Conservation (phyloP, 2,888 invertebrate species). For the Stratiomys singularior region DNA sequence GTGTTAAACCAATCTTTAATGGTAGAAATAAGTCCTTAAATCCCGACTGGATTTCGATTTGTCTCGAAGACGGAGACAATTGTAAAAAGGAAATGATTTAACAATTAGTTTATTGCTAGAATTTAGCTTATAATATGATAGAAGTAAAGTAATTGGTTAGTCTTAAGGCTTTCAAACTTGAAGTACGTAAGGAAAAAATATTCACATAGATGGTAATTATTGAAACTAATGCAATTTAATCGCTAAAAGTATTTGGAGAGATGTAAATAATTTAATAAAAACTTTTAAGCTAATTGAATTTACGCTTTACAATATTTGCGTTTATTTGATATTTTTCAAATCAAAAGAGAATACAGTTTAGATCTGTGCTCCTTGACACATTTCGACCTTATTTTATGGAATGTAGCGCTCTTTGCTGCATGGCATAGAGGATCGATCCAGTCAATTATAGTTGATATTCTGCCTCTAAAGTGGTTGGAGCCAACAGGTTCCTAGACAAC, state of each 20-base stretch:
- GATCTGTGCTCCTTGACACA: too few species aligned
- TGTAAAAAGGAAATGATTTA: conserved; percentile 16
- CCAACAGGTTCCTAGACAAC: too few species aligned
- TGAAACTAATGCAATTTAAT: conserved; percentile 20
- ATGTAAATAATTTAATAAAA: conserved; percentile 46
- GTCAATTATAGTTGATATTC: too few species aligned
- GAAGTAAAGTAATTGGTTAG: neutral
- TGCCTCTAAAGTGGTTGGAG: too few species aligned
- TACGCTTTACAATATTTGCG: too few species aligned
- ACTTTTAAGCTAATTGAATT: conserved; percentile 39
- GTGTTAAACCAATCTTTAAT: neutral
- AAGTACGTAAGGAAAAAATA: neutral
- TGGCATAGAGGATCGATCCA: too few species aligned
- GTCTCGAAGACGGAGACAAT: neutral
- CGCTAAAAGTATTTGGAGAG: conserved; percentile 35
- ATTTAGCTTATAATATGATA: neutral
- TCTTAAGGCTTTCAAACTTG: too few species aligned
- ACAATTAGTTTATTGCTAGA: neutral
- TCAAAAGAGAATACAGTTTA: too few species aligned
- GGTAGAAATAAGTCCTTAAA: neutral
- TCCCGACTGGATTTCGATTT: neutral
- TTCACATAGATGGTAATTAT: neutral
- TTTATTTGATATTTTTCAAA: too few species aligned
- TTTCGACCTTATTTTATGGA: too few species aligned
- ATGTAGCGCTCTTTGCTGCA: too few species aligned